Evolutionary conservation across 2,113 vertebrate species (phyloP).

Genomic region (Macroglossus sobrinus): DNA sequence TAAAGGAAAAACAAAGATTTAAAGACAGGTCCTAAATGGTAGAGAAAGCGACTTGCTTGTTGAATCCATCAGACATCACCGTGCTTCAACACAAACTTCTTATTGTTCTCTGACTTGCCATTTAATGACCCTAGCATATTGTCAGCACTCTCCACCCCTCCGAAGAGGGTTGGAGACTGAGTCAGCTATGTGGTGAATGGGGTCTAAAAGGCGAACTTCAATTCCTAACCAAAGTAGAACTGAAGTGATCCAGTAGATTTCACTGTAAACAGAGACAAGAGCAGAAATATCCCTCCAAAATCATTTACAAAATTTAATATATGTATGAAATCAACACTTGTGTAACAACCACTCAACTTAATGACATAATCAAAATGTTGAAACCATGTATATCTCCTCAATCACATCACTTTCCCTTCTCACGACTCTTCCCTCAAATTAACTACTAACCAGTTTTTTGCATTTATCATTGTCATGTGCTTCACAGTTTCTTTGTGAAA

Average conservation of each 20-base stretch:
- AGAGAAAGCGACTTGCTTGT: neutral
- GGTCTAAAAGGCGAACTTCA: neutral
- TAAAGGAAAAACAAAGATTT: neutral
- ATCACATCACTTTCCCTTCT: neutral
- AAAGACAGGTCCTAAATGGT: neutral
- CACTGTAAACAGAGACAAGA: neutral
- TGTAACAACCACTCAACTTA: neutral
- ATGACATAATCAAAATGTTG: neutral
- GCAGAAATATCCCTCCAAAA: neutral
- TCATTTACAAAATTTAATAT: neutral
- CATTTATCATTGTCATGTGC: neutral
- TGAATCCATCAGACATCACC: neutral
- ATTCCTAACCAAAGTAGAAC: neutral
- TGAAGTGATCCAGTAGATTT: neutral
- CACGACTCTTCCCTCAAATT: neutral
- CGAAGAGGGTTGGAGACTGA: neutral
- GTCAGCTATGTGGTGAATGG: neutral
- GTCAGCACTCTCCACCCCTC: neutral
- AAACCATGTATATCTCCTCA: neutral
- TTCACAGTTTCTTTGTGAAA: neutral
- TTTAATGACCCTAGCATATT: neutral
- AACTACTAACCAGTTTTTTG: neutral
- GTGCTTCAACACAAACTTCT: neutral
- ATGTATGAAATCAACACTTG: neutral
- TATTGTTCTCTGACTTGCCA: neutral